Percentiles rank a stretch among this genome's conserved stretches.
These are phyloP conservation scores for Sclerurus mexicanus DNA, from an alignment of 2,113 vertebrate species.

Conservation along the genomic window DNA sequence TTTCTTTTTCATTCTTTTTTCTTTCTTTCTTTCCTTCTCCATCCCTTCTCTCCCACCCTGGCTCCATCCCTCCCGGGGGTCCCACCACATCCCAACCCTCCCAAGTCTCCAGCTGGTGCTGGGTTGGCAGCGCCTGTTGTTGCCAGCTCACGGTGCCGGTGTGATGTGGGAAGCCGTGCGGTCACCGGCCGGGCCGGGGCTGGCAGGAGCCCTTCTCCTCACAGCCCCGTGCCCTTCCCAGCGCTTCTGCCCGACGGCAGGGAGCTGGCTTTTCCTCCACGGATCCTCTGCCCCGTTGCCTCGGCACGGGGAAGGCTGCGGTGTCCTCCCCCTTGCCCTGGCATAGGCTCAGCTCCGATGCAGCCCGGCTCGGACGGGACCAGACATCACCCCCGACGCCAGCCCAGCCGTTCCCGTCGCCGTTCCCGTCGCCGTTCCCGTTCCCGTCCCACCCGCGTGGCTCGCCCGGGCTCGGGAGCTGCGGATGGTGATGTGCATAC, in stretches of 20 bases:
- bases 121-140: background rate
- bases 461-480: constrained; percentile 12
- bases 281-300: background rate
- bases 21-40: too few species aligned
- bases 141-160: background rate
- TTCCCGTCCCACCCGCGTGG: background rate
- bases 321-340: background rate
- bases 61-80: background rate
- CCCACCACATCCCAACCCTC: background rate
- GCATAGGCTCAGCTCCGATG: background rate
- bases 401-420: background rate
- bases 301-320: background rate
- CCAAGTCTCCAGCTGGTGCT: background rate
- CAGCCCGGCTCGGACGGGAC: background rate
- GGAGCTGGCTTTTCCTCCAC: background rate
- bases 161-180: background rate
- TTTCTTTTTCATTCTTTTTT: accelerated
- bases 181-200: background rate
- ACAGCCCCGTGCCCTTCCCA: background rate
- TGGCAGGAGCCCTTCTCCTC: background rate
- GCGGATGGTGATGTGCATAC: constrained; percentile 54
- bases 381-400: background rate
- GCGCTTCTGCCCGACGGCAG: background rate
- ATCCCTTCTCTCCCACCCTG: background rate
- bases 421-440: background rate